Evolutionary conservation across 2,113 vertebrate genomes (phyloP).

Genomic region (Pao palembangensis): DNA sequence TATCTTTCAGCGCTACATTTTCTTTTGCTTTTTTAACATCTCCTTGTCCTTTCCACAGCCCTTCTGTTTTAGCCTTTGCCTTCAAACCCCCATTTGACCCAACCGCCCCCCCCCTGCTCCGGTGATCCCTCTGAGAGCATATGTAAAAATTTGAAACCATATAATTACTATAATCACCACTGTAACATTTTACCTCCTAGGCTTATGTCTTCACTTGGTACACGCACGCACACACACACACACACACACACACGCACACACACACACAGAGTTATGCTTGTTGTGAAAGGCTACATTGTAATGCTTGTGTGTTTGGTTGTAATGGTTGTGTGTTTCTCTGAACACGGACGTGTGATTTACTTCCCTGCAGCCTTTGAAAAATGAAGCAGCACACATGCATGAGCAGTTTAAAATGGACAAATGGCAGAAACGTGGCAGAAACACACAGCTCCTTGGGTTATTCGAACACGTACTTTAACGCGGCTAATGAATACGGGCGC

Average conservation of each 20-base stretch:
- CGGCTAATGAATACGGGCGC: slow-evolving; percentile 59
- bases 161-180: slow-evolving; percentile 71
- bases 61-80: slow-evolving; percentile 11
- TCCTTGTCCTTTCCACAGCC: slow-evolving; percentile 18
- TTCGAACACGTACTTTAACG: slow-evolving; percentile 51
- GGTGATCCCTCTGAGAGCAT: slow-evolving; percentile 55
- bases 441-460: slow-evolving; percentile 46
- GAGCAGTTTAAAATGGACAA: neutral
- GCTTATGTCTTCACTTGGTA: slow-evolving; percentile 50
- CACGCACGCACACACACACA: slow-evolving; percentile 13
- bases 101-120: slow-evolving; percentile 47
- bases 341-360: slow-evolving; percentile 48
- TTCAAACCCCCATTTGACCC: neutral
- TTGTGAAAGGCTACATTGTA: slow-evolving; percentile 55
- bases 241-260: slow-evolving; percentile 10
- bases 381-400: neutral
- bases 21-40: slow-evolving; percentile 30
- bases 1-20: slow-evolving; percentile 41
- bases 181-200: slow-evolving; percentile 61
- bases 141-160: slow-evolving; percentile 70
- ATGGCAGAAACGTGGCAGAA: neutral
- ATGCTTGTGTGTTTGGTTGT: too few relatives aligned
- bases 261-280: neutral
- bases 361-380: slow-evolving; percentile 20
- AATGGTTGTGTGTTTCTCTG: slow-evolving; percentile 32